A percentile compares a stretch with the other conserved stretches of the same genome.
phyloP scores from a whole-genome alignment of 1,140 invertebrate genomes.

The Caerostris extrusa region DNA sequence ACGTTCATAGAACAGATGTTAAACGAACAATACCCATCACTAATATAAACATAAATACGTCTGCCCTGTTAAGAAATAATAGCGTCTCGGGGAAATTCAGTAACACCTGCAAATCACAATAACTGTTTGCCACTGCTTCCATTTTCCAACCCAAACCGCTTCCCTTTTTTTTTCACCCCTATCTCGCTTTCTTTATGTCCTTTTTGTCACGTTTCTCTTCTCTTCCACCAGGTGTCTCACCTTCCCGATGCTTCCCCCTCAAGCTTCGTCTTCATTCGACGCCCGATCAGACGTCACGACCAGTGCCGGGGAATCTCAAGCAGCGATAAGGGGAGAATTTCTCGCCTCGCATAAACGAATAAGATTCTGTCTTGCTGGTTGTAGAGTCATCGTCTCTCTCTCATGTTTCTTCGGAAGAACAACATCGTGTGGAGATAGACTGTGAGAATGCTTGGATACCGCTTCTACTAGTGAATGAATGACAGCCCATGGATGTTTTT shows the following conservation, averaged over 20 bases:
- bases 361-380: not conserved
- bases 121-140: not conserved
- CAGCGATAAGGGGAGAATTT: slow-evolving; percentile 19
- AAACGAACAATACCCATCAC: not conserved
- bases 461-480: not conserved
- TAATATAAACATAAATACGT: not conserved
- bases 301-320: slow-evolving; percentile 23
- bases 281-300: slow-evolving; percentile 45
- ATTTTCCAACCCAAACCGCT: not conserved
- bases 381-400: not conserved
- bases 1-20: too few relatives aligned
- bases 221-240: slow-evolving; percentile 72
- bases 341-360: not conserved
- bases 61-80: not conserved
- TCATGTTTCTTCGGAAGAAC: not conserved
- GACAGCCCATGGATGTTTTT: not conserved
- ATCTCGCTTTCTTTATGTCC: slow-evolving; percentile 37
- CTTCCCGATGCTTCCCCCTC: slow-evolving; percentile 50
- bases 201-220: slow-evolving; percentile 70
- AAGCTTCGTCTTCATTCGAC: slow-evolving; percentile 47
- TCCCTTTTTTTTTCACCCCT: not conserved
- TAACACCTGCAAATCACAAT: slow-evolving; percentile 26
- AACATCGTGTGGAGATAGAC: not conserved
- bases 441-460: not conserved
- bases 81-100: not conserved